Evolutionary conservation across 2,888 invertebrate genomes (phyloP), one percentile per base, ranked within the genome.

Genomic region (Scaptodrosophila latifasciaeformis): DNA sequence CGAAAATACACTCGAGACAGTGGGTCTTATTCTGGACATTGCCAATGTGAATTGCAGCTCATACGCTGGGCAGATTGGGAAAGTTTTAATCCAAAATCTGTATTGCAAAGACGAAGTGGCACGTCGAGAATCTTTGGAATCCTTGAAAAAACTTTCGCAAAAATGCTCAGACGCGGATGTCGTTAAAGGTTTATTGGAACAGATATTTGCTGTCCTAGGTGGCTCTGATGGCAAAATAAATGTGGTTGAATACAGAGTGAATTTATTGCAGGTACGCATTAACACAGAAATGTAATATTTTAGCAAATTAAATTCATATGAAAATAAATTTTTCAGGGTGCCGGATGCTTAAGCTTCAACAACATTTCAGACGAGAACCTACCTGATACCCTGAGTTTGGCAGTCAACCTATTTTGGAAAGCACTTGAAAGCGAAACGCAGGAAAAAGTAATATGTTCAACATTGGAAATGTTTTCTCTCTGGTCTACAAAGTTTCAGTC

Each of bases 211-310:
- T 2, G 92, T 95, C 31, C 92, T 96, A 81, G 90, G 94, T 86
- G 97, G 97, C 10, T 92, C 94, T 4, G 92, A 95, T 85, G 97
- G 97, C 6, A 97, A 97, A 85, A 89, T 97, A 46, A 94, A 95
- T 9, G 91, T 96, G 47, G 91, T 92, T 29, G 93, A 94, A 65
- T 96, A 96, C 84, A 94, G 97, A 86, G 92, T 96, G 17, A 93
- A 94, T 54, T 92, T 97, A 10, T 87, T 97, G 30, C 90, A 92
- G 87, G 92, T 92, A 82, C 84, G 31, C 24, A 79, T 51, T 24
- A 24, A 24, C 24, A 24, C 3, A 7, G 4, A 24, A 13, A 7
- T 9, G 6, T 13, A 13, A 44, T 40, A 17, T 7, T 10, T 13
- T 27, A 34, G 5, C 13, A 31, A 15, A 46, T 34, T 34, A 18